A percentile compares a stretch with the other conserved stretches of the same genome.
These are phyloP conservation scores for Nebria salina DNA, from an alignment of 2,888 invertebrate species.

Conservation along the genomic window DNA sequence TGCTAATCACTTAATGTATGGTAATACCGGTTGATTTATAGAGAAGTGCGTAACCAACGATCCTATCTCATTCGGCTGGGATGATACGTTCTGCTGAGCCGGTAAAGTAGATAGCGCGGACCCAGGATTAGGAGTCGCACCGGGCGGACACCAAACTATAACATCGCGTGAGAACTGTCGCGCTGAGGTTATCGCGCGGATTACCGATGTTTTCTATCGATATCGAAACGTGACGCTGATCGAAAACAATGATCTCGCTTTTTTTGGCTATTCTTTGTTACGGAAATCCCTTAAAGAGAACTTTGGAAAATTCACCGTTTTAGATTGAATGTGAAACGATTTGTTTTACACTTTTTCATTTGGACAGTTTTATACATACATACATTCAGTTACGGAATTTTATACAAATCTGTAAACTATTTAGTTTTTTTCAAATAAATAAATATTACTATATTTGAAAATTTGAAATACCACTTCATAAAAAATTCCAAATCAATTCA, in stretches of 20 bases:
- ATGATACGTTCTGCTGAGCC: slow-evolving; percentile 22
- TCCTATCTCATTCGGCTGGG: slow-evolving; percentile 13
- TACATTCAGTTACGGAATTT: too few relatives aligned
- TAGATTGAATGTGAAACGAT: not conserved
- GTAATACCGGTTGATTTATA: slow-evolving; percentile 51
- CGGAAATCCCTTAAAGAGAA: not conserved
- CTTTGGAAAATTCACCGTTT: not conserved
- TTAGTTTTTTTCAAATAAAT: too few relatives aligned
- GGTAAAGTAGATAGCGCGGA: slow-evolving; percentile 22
- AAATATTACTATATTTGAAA: too few relatives aligned
- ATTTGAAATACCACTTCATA: too few relatives aligned
- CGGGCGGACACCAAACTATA: slow-evolving; percentile 2
- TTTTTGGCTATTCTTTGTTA: not conserved
- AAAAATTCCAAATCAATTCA: too few relatives aligned
- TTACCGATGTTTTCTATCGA: slow-evolving; percentile 14
- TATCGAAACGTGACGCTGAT: slow-evolving; percentile 13
- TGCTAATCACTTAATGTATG: slow-evolving; percentile 51
- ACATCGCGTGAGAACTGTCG: slow-evolving; percentile 21
- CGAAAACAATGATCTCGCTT: slow-evolving; percentile 8
- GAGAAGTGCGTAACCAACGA: not conserved
- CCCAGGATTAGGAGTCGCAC: not conserved
- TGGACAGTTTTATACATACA: too few relatives aligned
- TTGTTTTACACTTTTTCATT: not conserved
- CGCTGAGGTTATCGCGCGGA: slow-evolving; percentile 10
- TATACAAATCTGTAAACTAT: too few relatives aligned